Conservation (phyloP, 2,113 vertebrate genomes). For the Saccopteryx leptura region DNA sequence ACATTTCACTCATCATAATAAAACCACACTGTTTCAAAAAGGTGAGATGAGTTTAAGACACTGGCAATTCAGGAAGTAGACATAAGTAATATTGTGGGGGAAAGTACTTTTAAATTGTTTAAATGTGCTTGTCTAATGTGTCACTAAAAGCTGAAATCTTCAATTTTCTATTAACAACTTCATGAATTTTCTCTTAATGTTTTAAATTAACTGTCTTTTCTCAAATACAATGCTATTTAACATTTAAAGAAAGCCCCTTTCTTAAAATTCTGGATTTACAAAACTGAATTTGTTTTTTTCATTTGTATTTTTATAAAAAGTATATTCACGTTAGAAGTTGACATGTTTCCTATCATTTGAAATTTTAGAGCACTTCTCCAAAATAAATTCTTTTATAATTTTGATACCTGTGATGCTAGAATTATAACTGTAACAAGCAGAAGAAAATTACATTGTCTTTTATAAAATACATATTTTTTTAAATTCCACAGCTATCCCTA, state of each 20-base stretch:
- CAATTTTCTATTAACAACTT: constrained; percentile 69
- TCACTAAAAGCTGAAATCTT: constrained; percentile 79
- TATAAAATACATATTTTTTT: constrained; percentile 27
- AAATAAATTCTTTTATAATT: constrained; percentile 64
- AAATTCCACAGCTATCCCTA: neutral
- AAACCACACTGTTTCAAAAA: constrained; percentile 30
- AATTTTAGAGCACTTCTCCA: constrained; percentile 45
- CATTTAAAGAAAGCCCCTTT: constrained; percentile 45
- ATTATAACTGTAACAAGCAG: constrained; percentile 7
- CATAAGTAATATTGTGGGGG: neutral
- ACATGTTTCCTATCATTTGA: constrained; percentile 60
- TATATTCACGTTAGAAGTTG: constrained; percentile 51
- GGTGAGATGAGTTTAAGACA: constrained; percentile 64
- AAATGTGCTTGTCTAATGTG: constrained; percentile 76
- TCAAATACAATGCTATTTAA: constrained; percentile 51
- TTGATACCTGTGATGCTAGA: neutral
- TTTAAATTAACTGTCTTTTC: constrained; percentile 77
- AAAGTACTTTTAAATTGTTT: constrained; percentile 76
- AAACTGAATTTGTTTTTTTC: constrained; percentile 55
- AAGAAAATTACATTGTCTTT: constrained; percentile 24
- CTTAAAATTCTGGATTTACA: constrained; percentile 54
- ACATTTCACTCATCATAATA: neutral
- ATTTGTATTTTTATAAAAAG: constrained; percentile 50
- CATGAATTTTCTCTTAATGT: constrained; percentile 72
- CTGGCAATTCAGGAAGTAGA: constrained; percentile 65